These are phyloP conservation scores for Anoura caudifer DNA, from an alignment of 2,113 vertebrate species.

Conservation along the genomic window DNA sequence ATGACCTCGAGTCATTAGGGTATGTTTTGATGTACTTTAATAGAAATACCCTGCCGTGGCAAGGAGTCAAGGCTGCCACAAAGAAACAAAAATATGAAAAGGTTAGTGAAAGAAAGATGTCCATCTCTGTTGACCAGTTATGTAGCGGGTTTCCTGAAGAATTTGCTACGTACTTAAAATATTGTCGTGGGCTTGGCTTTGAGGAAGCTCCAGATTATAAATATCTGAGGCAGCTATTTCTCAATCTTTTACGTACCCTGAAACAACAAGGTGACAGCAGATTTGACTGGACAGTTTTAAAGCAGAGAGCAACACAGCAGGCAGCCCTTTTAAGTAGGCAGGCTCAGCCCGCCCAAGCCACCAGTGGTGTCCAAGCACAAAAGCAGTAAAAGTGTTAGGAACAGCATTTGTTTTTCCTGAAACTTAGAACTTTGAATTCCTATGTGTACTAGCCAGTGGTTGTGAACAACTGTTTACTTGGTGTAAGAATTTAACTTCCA, in stretches of 20 bases:
- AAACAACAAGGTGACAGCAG: constrained; percentile 99
- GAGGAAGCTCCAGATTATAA: constrained; percentile 99
- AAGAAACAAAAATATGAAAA: constrained; percentile 99
- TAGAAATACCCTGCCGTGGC: constrained; percentile 99
- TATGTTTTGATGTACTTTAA: constrained; percentile 99
- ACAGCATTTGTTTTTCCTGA: not conserved
- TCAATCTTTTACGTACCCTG: constrained; percentile 99
- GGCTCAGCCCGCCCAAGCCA: constrained; percentile 98
- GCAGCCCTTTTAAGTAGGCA: constrained; percentile 98
- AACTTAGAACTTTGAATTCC: not conserved
- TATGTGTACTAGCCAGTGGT: not conserved
- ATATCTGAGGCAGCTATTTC: constrained; percentile 99
- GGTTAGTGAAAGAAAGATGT: constrained; percentile 99
- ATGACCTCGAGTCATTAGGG: constrained; percentile 99
- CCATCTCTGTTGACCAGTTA: constrained; percentile 97
- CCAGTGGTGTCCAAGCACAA: constrained; percentile 86
- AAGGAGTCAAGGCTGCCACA: constrained; percentile 99
- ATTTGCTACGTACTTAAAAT: constrained; percentile 99
- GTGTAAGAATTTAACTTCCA: not conserved
- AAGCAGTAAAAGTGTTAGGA: not conserved
- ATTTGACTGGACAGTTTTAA: constrained; percentile 99
- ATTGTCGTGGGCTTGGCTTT: constrained; percentile 98
- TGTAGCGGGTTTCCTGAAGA: constrained; percentile 99
- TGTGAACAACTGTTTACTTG: not conserved
- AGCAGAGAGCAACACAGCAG: constrained; percentile 99